These are phyloP conservation scores for Heliothis virescens DNA, from an alignment of 1,140 invertebrate species.

Conservation along the genomic window DNA sequence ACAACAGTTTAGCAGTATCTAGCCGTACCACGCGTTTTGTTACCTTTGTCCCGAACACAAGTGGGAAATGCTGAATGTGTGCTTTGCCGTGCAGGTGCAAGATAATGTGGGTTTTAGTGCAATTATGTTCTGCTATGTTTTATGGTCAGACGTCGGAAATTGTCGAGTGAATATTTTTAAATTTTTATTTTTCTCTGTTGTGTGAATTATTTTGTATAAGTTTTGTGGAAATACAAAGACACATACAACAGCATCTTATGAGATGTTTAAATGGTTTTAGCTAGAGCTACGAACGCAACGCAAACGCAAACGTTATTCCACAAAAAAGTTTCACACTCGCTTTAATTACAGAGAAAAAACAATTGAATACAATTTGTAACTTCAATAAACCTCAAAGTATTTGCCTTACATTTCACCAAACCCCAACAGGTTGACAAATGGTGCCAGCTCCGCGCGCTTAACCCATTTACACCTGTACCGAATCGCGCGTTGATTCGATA, in stretches of 20 bases:
- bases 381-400: conserved; percentile 1
- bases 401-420: conserved; percentile 7
- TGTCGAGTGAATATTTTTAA: background rate
- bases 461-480: conserved; percentile 28
- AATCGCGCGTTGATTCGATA: conserved; percentile 53
- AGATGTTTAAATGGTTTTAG: too few relatives aligned
- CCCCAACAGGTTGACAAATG: conserved; percentile 33
- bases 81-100: conserved; percentile 52
- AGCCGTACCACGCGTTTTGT: conserved; percentile 58
- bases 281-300: background rate
- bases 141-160: conserved; percentile 5
- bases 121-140: conserved; percentile 42
- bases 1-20: conserved; percentile 69
- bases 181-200: background rate
- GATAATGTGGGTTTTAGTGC: conserved; percentile 50
- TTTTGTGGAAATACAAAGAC: background rate
- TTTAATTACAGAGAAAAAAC: conserved; percentile 5
- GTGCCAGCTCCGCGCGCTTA: conserved; percentile 7
- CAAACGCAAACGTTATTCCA: background rate
- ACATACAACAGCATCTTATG: background rate
- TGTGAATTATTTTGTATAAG: background rate
- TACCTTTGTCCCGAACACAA: conserved; percentile 59
- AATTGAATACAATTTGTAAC: conserved; percentile 6
- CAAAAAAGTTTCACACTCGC: conserved; percentile 4
- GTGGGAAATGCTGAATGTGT: conserved; percentile 35